Evolutionary conservation across 2,888 invertebrate genomes (phyloP).

Genomic region (Mongoloraphidia duomilia): DNA sequence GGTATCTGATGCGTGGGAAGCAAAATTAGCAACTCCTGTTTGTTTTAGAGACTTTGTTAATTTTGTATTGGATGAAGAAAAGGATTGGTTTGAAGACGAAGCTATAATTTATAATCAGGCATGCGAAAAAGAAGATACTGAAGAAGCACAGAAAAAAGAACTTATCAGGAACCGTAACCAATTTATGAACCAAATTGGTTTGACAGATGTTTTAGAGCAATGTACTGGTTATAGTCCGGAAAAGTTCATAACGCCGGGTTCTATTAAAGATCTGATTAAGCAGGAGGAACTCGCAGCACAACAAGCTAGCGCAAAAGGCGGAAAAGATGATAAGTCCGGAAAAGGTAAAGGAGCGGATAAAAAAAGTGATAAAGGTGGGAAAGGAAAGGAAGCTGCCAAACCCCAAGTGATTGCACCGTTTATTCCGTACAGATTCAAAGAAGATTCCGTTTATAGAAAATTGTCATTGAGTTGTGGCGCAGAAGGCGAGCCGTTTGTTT

Average conservation of each 20-base stretch:
- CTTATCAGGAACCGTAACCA: too few relatives aligned
- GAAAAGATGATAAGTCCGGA: not conserved
- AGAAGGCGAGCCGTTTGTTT: constrained; percentile 15
- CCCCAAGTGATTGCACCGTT: not conserved
- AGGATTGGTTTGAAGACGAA: constrained; percentile 17
- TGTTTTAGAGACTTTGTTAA: constrained; percentile 22
- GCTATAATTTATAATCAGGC: constrained; percentile 3
- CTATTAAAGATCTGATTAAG: constrained; percentile 18
- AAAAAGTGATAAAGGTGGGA: constrained; percentile 4
- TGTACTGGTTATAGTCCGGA: constrained; percentile 10
- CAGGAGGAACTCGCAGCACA: not conserved
- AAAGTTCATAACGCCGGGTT: constrained; percentile 21
- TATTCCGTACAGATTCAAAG: not conserved
- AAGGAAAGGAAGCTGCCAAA: constrained; percentile 1
- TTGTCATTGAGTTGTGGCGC: constrained; percentile 5
- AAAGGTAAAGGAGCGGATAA: not conserved
- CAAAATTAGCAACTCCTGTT: constrained; percentile 19
- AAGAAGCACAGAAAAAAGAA: constrained; percentile 10
- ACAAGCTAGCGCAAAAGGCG: not conserved
- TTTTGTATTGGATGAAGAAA: constrained; percentile 20
- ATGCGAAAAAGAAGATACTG: constrained; percentile 1
- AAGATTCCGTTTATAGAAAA: constrained; percentile 1
- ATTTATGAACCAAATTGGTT: not conserved
- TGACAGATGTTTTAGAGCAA: not conserved
- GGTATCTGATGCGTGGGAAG: constrained; percentile 2